Percentiles rank a stretch among this genome's conserved stretches.
Conservation (phyloP, 2,888 invertebrate species). For the Gisinianus flammeolus region DNA sequence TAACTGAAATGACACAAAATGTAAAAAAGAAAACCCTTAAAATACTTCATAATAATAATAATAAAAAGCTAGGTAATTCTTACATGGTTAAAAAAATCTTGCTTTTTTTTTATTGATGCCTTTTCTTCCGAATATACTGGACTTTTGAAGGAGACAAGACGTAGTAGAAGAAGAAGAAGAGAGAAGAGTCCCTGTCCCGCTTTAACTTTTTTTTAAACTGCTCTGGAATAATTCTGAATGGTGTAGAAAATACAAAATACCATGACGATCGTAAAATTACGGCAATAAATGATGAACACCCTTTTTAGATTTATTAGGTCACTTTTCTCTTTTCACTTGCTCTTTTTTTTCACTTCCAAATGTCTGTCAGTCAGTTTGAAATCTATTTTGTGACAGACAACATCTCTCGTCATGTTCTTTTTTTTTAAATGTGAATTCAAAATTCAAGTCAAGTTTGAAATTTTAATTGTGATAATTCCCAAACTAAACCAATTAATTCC, state of each 20-base stretch:
- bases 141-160: background rate
- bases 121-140: background rate
- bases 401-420: background rate
- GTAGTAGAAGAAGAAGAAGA: background rate
- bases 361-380: constrained; percentile 10
- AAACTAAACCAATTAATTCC: too few species aligned
- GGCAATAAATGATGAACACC: constrained; percentile 36
- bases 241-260: background rate
- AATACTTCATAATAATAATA: background rate
- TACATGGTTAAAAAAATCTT: background rate
- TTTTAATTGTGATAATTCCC: too few species aligned
- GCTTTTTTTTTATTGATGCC: background rate
- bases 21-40: background rate
- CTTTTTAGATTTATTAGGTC: constrained; percentile 35
- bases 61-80: background rate
- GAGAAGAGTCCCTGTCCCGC: background rate
- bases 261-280: background rate
- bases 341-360: background rate
- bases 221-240: background rate
- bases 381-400: constrained; percentile 17
- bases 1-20: background rate
- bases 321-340: constrained; percentile 8
- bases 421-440: background rate
- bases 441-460: too few species aligned
- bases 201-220: background rate